A percentile compares a stretch with the other conserved stretches of the same genome.
Evolutionary conservation across 1,140 invertebrate species (phyloP).

Genomic region (Diabrotica virgifera): DNA sequence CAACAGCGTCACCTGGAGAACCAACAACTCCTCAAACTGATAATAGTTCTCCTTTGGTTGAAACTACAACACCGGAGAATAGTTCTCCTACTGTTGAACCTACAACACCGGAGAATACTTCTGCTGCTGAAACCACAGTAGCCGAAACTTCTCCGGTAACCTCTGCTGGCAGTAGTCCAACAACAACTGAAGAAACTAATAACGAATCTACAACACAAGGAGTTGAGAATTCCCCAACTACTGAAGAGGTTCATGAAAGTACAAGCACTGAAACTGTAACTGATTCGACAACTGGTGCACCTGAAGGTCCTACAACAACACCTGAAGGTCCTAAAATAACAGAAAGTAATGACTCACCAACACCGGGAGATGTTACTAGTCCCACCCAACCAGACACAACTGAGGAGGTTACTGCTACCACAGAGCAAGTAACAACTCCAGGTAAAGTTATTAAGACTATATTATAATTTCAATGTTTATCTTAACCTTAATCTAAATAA

Average conservation of each 20-base stretch:
- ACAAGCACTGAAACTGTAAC: not conserved
- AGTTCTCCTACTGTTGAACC: not conserved
- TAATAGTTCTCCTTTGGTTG: too few species aligned
- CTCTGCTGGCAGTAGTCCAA: not conserved
- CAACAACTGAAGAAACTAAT: not conserved
- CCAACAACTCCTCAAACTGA: too few species aligned
- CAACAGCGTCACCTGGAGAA: too few species aligned
- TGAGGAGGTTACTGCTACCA: not conserved
- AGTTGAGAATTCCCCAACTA: too few species aligned
- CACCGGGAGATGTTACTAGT: not conserved
- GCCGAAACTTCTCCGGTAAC: not conserved
- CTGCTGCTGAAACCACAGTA: not conserved
- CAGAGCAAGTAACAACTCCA: not conserved
- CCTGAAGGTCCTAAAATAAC: not conserved
- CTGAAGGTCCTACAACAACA: not conserved
- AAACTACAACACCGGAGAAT: too few species aligned
- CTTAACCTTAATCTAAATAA: not conserved
- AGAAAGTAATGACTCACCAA: not conserved
- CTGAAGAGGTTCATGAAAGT: not conserved
- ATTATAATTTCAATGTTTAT: not conserved
- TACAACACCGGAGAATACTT: not conserved
- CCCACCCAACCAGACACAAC: not conserved
- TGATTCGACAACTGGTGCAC: not conserved
- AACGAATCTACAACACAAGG: too few species aligned
- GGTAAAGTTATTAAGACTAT: not conserved